These are phyloP conservation scores for Artemia sp. DNA, from an alignment of 2,888 invertebrate species.

Conservation along the genomic window DNA sequence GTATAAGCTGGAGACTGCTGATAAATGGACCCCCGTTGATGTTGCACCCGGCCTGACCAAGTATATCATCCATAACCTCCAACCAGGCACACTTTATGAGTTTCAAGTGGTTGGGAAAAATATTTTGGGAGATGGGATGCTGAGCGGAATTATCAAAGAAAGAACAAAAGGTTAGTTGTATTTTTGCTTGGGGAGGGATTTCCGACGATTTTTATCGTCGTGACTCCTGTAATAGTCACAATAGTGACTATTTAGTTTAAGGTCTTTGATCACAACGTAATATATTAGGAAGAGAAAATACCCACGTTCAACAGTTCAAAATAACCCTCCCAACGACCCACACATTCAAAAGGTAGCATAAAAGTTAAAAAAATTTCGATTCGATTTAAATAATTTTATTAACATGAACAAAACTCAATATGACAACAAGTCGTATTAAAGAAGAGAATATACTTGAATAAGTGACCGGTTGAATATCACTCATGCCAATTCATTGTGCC, in stretches of 20 bases:
- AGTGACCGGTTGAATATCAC: too few relatives aligned
- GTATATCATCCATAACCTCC: constrained; percentile 74
- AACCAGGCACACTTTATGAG: constrained; percentile 79
- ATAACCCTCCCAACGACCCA: not conserved
- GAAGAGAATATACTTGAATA: too few relatives aligned
- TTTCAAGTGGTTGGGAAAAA: constrained; percentile 92
- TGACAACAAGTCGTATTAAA: too few relatives aligned
- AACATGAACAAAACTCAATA: too few relatives aligned
- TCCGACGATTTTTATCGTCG: too few relatives aligned
- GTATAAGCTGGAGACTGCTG: constrained; percentile 67
- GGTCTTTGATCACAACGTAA: not conserved
- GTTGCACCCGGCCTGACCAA: constrained; percentile 79
- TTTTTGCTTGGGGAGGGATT: too few relatives aligned
- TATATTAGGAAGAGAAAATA: constrained; percentile 4
- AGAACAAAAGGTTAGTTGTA: constrained; percentile 57
- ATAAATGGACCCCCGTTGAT: constrained; percentile 81
- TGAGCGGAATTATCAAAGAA: constrained; percentile 78
- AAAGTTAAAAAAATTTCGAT: too few relatives aligned
- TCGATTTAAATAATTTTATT: too few relatives aligned
- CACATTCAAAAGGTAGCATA: not conserved
- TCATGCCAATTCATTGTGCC: too few relatives aligned
- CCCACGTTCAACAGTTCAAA: not conserved
- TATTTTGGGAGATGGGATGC: constrained; percentile 83
- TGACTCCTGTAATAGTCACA: constrained; percentile 27
- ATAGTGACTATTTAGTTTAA: not conserved